Evolutionary conservation across 2,797 vertebrate genomes (phyloP).

Genomic region (Chromobotia macracanthus): DNA sequence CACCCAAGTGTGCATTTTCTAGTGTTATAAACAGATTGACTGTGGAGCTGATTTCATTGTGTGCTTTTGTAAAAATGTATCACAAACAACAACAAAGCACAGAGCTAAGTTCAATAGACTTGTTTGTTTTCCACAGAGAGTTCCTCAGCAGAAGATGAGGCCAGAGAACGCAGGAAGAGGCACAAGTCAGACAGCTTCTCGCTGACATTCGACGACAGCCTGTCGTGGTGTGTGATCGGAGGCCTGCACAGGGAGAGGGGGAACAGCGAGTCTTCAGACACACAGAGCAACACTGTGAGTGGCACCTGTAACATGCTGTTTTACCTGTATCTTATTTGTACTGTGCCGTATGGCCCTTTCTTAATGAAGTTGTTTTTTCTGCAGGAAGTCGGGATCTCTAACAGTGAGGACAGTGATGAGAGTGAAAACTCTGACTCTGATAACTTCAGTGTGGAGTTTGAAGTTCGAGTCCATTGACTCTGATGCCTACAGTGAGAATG

Average conservation of each 20-base stretch:
- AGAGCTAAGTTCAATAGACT: neutral
- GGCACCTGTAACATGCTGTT: neutral
- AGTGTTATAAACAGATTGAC: neutral
- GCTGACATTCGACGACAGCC: constrained; percentile 90
- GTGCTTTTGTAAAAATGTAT: neutral
- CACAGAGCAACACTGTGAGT: constrained; percentile 84
- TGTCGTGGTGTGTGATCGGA: constrained; percentile 92
- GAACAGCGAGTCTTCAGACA: constrained; percentile 86
- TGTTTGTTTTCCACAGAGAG: constrained; percentile 9
- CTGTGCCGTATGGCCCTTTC: neutral
- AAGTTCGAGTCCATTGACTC: constrained; percentile 94
- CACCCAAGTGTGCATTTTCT: neutral
- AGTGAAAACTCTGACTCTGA: constrained; percentile 87
- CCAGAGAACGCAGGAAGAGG: constrained; percentile 81
- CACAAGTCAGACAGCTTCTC: constrained; percentile 93
- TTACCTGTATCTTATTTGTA: neutral
- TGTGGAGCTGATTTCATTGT: neutral
- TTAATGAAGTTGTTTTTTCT: constrained; percentile 34
- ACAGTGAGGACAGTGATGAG: constrained; percentile 77
- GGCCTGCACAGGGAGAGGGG: constrained; percentile 83
- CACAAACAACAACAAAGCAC: too few species aligned
- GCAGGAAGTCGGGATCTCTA: constrained; percentile 77
- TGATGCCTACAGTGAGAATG: constrained; percentile 89
- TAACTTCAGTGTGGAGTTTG: constrained; percentile 97
- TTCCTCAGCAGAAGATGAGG: constrained; percentile 76